Evolutionary conservation across 2,888 invertebrate genomes (phyloP).

Genomic region (Rhamphomyia laevipes): DNA sequence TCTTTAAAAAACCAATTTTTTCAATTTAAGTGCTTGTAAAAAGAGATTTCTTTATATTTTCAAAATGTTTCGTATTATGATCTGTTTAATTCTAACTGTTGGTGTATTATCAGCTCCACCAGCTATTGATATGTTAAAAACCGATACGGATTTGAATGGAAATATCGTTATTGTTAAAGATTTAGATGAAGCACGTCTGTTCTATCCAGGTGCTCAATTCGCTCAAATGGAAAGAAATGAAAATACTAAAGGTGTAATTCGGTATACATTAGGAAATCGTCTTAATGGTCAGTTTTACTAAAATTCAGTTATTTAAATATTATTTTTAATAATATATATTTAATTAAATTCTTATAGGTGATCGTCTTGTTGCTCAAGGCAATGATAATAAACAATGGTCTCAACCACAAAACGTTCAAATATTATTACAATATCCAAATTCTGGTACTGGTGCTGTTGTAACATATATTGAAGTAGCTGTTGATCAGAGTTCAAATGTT

Average conservation of each 20-base stretch:
- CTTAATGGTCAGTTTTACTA: slow-evolving; percentile 21
- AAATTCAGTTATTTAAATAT: not conserved
- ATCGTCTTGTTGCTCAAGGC: slow-evolving; percentile 26
- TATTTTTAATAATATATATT: not conserved
- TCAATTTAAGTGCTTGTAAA: too few species aligned
- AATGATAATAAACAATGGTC: slow-evolving; percentile 18
- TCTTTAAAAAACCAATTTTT: too few species aligned
- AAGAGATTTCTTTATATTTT: too few species aligned
- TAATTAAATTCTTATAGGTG: slow-evolving; percentile 20
- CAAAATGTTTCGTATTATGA: too few species aligned
- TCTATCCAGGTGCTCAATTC: not conserved
- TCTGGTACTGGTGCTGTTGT: slow-evolving; percentile 15
- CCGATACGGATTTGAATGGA: too few species aligned
- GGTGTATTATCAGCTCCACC: too few species aligned
- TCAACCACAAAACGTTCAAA: slow-evolving; percentile 12
- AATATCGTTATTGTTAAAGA: not conserved
- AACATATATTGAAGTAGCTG: slow-evolving; percentile 16
- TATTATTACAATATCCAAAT: slow-evolving; percentile 16
- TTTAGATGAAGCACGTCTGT: not conserved
- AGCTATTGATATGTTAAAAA: too few species aligned
- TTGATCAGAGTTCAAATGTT: slow-evolving; percentile 17
- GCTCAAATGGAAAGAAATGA: slow-evolving; percentile 4
- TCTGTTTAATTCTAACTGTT: too few species aligned
- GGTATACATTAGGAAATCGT: slow-evolving; percentile 28
- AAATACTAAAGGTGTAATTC: slow-evolving; percentile 13